Conservation (phyloP, 2,113 vertebrate genomes). For the Misgurnus mizolepis region DNA sequence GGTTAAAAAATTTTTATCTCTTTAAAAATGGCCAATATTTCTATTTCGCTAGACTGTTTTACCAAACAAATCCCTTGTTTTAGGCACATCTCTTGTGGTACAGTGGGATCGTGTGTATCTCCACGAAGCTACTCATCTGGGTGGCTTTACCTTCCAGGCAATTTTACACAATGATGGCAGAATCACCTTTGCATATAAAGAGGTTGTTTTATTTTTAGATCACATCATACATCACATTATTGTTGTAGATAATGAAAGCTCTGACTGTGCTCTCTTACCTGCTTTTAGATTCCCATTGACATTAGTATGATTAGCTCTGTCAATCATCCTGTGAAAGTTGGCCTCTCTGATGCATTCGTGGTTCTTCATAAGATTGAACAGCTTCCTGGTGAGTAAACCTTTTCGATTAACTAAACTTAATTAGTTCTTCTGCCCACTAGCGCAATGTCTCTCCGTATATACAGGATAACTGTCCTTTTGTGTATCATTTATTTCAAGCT, state of each 20-base stretch:
- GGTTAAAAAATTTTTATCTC: too few relatives aligned
- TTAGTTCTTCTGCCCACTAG: background rate
- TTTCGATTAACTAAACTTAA: background rate
- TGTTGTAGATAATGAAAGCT: background rate
- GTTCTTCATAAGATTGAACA: constrained; percentile 92
- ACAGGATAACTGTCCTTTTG: background rate
- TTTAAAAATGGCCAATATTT: background rate
- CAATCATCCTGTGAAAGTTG: constrained; percentile 94
- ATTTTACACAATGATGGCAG: constrained; percentile 88
- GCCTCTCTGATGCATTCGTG: constrained; percentile 93
- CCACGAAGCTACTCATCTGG: constrained; percentile 83
- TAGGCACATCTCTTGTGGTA: constrained; percentile 90
- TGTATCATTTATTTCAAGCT: background rate
- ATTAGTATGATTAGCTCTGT: constrained; percentile 85
- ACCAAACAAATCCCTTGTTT: background rate
- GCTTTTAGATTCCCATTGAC: constrained; percentile 82
- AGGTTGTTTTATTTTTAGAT: constrained; percentile 70
- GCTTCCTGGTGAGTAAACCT: constrained; percentile 85
- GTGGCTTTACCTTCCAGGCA: constrained; percentile 92
- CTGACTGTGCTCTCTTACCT: background rate
- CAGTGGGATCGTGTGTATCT: constrained; percentile 90
- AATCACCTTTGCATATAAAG: constrained; percentile 92
- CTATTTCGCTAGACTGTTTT: background rate
- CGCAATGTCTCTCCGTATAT: background rate
- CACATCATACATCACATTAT: background rate